Evolutionary conservation across 2,797 vertebrate species (phyloP).

Genomic region (Apogon hyalosoma): DNA sequence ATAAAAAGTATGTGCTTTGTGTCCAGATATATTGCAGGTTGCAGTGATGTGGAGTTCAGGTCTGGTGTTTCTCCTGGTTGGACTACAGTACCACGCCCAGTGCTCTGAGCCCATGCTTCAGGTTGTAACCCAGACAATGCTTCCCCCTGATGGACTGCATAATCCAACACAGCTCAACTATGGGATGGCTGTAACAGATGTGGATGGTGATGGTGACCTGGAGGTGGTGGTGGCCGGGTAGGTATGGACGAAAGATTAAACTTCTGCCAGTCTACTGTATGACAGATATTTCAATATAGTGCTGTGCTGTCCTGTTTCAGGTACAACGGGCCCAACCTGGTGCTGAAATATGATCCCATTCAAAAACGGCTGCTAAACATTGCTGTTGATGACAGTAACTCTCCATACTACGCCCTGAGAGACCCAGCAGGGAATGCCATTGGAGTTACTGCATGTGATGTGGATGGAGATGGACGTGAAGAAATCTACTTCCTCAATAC

Average conservation of each 20-base stretch:
- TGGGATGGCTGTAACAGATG: constrained; percentile 93
- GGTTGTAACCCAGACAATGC: constrained; percentile 84
- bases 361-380: constrained; percentile 88
- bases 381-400: constrained; percentile 87
- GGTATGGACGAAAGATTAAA: constrained; percentile 54
- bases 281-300: neutral
- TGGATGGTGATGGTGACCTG: constrained; percentile 91
- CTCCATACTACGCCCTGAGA: constrained; percentile 90
- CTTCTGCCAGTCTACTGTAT: neutral
- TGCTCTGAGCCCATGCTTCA: constrained; percentile 85
- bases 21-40: constrained; percentile 17
- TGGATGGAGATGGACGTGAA: constrained; percentile 93
- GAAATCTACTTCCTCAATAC: constrained; percentile 99
- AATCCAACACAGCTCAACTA: constrained; percentile 96
- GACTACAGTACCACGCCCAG: constrained; percentile 52
- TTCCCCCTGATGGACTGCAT: constrained; percentile 89
- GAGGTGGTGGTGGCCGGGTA: constrained; percentile 94
- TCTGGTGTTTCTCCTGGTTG: constrained; percentile 63
- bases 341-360: constrained; percentile 89
- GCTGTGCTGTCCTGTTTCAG: constrained; percentile 68
- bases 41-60: constrained; percentile 53
- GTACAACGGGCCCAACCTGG: constrained; percentile 94
- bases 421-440: constrained; percentile 92
- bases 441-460: constrained; percentile 93
- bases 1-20: constrained; percentile 3